These are phyloP conservation scores for Amazona vittata DNA, from an alignment of 2,113 vertebrate species.

Conservation along the genomic window DNA sequence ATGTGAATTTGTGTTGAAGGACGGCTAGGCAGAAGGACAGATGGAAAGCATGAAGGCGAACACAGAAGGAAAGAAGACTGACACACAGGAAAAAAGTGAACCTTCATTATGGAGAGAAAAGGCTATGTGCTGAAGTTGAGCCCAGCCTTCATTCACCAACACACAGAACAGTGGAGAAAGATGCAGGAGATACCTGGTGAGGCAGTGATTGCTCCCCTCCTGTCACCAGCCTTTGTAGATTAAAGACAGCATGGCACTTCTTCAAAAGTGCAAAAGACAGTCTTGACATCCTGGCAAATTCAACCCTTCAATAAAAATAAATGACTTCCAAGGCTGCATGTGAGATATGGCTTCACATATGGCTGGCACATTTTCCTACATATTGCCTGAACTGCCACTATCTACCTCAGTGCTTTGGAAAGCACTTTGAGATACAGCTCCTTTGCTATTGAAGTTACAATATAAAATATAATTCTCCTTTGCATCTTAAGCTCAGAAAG, in stretches of 20 bases:
- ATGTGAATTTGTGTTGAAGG: background rate
- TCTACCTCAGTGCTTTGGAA: constrained; percentile 5
- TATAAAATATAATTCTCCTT: constrained; percentile 20
- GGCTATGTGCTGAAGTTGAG: background rate
- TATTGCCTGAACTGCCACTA: background rate
- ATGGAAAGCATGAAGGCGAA: background rate
- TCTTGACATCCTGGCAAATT: constrained; percentile 48
- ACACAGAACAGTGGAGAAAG: background rate
- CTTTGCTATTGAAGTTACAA: constrained; percentile 22
- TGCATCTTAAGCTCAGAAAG: constrained; percentile 21
- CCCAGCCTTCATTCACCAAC: background rate
- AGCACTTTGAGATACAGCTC: background rate
- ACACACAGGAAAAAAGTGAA: background rate
- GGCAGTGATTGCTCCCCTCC: background rate
- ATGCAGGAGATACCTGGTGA: background rate
- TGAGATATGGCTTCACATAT: constrained; percentile 47
- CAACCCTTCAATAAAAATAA: constrained; percentile 35
- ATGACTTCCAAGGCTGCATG: constrained; percentile 12
- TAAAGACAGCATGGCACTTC: constrained; percentile 11
- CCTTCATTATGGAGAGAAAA: background rate
- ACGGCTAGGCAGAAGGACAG: constrained; percentile 18
- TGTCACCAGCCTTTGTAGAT: background rate
- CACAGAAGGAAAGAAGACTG: constrained; percentile 17
- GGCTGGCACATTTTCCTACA: constrained; percentile 26
- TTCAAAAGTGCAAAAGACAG: constrained; percentile 37